Evolutionary conservation across 2,888 invertebrate genomes (phyloP).

Genomic region (Anticlea derivata): DNA sequence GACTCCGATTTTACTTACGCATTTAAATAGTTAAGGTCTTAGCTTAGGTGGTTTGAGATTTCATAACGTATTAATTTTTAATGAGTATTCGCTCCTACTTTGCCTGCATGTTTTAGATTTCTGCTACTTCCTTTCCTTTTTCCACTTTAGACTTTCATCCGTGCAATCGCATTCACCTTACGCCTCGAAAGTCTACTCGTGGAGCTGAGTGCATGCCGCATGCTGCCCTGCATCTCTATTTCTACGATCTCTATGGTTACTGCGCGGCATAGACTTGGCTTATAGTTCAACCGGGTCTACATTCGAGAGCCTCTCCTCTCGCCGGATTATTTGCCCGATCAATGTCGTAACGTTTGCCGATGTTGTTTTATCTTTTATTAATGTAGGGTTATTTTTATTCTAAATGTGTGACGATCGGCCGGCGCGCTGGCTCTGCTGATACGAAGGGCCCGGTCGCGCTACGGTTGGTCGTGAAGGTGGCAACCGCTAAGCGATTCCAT

Average conservation of each 20-base stretch:
- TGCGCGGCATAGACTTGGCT: conserved; percentile 83
- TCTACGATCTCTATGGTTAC: conserved; percentile 85
- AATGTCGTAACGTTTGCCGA: conserved; percentile 72
- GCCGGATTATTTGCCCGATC: conserved; percentile 68
- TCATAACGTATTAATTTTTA: conserved; percentile 40
- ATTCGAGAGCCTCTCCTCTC: conserved; percentile 61
- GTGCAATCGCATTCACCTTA: conserved; percentile 37
- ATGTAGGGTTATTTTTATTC: conserved; percentile 64
- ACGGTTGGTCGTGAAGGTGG: conserved; percentile 66
- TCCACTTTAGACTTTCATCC: conserved; percentile 60
- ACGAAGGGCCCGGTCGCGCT: conserved; percentile 66
- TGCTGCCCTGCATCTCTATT: conserved; percentile 78
- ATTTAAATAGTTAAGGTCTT: conserved; percentile 43
- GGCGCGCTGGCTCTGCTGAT: conserved; percentile 68
- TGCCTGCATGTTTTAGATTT: conserved; percentile 70
- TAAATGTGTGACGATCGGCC: conserved; percentile 62
- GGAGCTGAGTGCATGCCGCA: conserved; percentile 72
- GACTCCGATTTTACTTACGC: conserved; percentile 41
- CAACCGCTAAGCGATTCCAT: conserved; percentile 79
- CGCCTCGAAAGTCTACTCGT: conserved; percentile 60
- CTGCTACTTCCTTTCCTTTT: conserved; percentile 59
- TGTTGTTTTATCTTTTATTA: conserved; percentile 71
- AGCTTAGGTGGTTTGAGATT: conserved; percentile 38
- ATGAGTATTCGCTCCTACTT: conserved; percentile 76
- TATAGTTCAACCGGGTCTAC: conserved; percentile 74